phyloP scores from a whole-genome alignment of 37 sponge, comb jelly and placozoan genomes.

The Axinella damicornis region DNA sequence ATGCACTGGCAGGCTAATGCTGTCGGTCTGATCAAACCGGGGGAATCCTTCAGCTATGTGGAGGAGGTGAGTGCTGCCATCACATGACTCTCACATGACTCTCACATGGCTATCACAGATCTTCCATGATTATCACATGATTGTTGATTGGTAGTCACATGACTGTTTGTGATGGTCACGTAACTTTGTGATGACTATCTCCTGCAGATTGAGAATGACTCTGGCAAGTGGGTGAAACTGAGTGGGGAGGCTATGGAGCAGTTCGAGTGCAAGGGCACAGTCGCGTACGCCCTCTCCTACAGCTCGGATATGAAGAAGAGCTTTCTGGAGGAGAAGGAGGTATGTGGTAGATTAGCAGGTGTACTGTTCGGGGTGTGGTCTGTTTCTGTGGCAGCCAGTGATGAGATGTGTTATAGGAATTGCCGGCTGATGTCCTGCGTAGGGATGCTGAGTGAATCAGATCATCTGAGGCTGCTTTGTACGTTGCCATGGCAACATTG shows the following conservation, averaged over 20 bases:
- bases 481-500: no score
- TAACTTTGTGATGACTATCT: not conserved
- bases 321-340: constrained; percentile 63
- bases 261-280: constrained; percentile 19
- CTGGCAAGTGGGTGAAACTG: constrained; percentile 80
- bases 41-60: constrained; percentile 59
- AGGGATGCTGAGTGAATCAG: no score
- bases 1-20: constrained; percentile 32
- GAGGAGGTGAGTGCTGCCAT: constrained; percentile 60
- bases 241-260: constrained; percentile 42
- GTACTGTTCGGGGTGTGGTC: no score
- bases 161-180: no score
- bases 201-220: constrained; percentile 71
- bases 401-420: no score
- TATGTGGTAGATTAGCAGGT: constrained; percentile 2
- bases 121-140: not conserved
- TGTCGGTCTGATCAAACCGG: constrained; percentile 72
- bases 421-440: no score
- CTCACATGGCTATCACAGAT: not conserved
- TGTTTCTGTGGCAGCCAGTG: no score
- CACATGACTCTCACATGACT: not conserved
- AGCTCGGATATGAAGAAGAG: constrained; percentile 55
- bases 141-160: no score
- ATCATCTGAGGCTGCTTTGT: no score
- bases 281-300: constrained; percentile 71